Conservation (phyloP, 2,888 invertebrate species). For the Panopea generosa region DNA sequence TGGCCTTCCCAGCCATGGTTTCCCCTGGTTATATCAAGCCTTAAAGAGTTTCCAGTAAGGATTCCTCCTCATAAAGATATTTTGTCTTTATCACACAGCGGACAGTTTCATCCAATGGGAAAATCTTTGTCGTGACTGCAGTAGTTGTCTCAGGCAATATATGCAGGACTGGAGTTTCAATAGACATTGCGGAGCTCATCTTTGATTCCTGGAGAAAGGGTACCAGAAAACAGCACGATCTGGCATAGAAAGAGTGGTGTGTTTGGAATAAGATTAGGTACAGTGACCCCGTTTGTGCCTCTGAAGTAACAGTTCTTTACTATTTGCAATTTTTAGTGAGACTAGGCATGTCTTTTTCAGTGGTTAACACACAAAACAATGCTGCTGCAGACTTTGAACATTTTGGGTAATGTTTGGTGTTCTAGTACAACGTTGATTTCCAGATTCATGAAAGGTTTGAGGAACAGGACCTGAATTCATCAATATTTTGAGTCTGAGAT, state of each 20-base stretch:
- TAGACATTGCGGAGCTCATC: slow-evolving; percentile 4
- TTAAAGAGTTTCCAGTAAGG: not conserved
- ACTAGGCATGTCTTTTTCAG: slow-evolving; percentile 22
- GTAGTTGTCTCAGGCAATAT: slow-evolving; percentile 17
- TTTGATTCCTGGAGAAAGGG: slow-evolving; percentile 2
- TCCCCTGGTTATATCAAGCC: not conserved
- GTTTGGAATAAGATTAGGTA: slow-evolving; percentile 23
- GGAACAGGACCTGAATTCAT: too few species aligned
- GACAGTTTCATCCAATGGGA: slow-evolving; percentile 4
- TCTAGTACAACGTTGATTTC: slow-evolving; percentile 1
- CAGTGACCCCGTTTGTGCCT: slow-evolving; percentile 18
- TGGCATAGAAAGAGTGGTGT: slow-evolving; percentile 22
- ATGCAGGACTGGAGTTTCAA: slow-evolving; percentile 5
- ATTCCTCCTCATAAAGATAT: slow-evolving; percentile 1
- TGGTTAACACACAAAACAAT: slow-evolving; percentile 35
- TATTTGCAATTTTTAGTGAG: slow-evolving; percentile 19
- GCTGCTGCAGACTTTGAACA: slow-evolving; percentile 25
- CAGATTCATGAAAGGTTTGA: not conserved
- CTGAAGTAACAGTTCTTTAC: slow-evolving; percentile 21
- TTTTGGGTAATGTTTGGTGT: slow-evolving; percentile 29
- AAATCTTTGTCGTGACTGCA: slow-evolving; percentile 11
- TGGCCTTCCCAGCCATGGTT: not conserved
- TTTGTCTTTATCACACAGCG: slow-evolving; percentile 5
- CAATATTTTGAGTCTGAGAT: too few species aligned
- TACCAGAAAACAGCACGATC: slow-evolving; percentile 15